These are phyloP conservation scores for Peromyscus melanophrys DNA, from an alignment of 2,797 vertebrate genomes.

Conservation along the genomic window DNA sequence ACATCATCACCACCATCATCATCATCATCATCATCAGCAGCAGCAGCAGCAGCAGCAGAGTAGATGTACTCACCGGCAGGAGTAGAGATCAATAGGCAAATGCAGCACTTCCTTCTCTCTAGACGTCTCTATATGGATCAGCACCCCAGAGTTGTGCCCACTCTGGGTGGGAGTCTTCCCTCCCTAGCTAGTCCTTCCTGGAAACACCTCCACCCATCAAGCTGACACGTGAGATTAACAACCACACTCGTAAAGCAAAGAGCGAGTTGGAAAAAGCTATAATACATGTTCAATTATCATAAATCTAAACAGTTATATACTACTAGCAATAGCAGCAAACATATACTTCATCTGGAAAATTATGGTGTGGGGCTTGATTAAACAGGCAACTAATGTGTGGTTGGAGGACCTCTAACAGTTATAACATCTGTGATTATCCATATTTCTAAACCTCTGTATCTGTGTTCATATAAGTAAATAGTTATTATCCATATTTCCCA, in stretches of 20 bases:
- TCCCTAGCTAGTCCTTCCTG: background rate
- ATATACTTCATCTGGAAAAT: slow-evolving; percentile 52
- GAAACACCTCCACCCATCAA: background rate
- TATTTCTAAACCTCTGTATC: background rate
- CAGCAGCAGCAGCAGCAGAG: background rate
- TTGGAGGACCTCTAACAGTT: background rate
- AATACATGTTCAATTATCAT: background rate
- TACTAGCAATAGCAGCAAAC: slow-evolving; percentile 25
- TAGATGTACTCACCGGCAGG: background rate
- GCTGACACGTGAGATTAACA: background rate
- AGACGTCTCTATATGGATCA: background rate
- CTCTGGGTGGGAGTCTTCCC: background rate
- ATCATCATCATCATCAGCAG: too few relatives aligned
- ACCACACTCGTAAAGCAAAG: background rate
- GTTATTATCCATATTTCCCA: background rate
- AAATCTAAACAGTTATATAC: slow-evolving; percentile 27
- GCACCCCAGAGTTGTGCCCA: background rate
- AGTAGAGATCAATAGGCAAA: background rate
- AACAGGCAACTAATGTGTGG: background rate
- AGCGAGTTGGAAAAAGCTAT: background rate
- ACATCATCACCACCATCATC: too few relatives aligned
- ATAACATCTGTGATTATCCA: background rate
- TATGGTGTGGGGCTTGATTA: background rate
- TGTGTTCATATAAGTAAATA: background rate
- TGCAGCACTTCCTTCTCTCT: background rate